Evolutionary conservation across 1,140 invertebrate genomes (phyloP), one percentile per base, ranked within the genome.

Genomic region (Agrilus planipennis): DNA sequence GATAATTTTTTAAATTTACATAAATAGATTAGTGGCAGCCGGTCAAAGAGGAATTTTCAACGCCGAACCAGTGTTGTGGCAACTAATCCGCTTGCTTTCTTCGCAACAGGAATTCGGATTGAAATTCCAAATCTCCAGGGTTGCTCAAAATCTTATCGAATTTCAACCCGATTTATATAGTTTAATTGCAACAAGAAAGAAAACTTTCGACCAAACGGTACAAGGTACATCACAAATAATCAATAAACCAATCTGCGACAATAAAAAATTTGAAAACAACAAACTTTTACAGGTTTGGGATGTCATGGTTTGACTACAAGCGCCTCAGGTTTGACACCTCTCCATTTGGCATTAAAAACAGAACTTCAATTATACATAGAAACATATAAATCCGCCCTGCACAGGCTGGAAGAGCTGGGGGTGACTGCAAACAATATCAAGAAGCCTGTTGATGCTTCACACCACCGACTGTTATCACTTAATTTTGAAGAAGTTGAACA

Each of bases 381-480:
- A 14, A 81, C 84, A 16, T 93, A 89, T 65, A 90, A 89, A 61
- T 75, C 75, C 46, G 89, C 88, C 11, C 63, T 94, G 29, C 82
- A 87, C 52, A 90, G 88, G 61, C 65, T 93, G 42, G 86, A 92
- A 41, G 84, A 89, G 55, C 63, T 88, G 53, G 77, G 79, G 54
- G 62, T 69, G 1, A 65, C 69, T 42, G 68, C 74, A 25, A 75
- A 70, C 6, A 72, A 81, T 40, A 79, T 77, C 39, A 80, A 84
- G 50, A 85, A 88, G 20, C 87, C 87, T 11, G 84, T 86, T 0
- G 79, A 82, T 30, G 83, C 85, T 0, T 89, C 85, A 14, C 90
- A 94, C 64, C 90, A 93, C 63, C 68, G 89, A 21, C 76, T 91
- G 20, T 66, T 94, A 39, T 84, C 84, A 28, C 71, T 92, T 17